phyloP scores from a whole-genome alignment of 35 echinoderm and acorn worm genomes.

The Heliocidaris tuberculata region DNA sequence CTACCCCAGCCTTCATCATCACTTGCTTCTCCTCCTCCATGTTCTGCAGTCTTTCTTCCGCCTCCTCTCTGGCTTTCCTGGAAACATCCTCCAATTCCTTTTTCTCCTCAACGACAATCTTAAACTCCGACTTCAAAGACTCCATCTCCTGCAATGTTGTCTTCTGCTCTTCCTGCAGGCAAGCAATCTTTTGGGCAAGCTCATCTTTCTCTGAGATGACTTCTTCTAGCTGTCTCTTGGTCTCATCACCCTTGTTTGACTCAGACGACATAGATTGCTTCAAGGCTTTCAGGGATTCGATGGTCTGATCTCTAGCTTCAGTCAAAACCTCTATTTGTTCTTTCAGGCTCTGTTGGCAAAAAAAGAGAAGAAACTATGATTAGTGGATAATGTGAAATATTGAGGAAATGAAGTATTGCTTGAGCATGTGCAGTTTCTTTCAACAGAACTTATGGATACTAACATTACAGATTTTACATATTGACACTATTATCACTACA shows the following conservation, averaged over 20 bases:
- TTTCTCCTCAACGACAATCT: slow-evolving; percentile 7
- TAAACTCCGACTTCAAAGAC: slow-evolving; percentile 34
- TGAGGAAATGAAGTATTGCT: background rate
- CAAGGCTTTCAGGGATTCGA: slow-evolving; percentile 70
- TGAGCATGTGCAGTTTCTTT: background rate
- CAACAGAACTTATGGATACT: background rate
- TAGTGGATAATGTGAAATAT: background rate
- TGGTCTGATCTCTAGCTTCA: slow-evolving; percentile 80
- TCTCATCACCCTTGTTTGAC: slow-evolving; percentile 13
- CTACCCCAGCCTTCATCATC: slow-evolving; percentile 29
- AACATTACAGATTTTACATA: background rate
- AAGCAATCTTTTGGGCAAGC: slow-evolving; percentile 20
- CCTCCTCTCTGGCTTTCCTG: background rate
- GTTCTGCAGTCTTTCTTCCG: background rate
- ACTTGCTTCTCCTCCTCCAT: slow-evolving; percentile 39
- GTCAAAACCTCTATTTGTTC: slow-evolving; percentile 79
- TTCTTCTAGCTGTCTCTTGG: slow-evolving; percentile 32
- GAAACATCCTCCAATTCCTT: slow-evolving; percentile 26
- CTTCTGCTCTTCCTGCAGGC: slow-evolving; percentile 49
- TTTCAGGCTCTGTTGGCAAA: slow-evolving; percentile 64
- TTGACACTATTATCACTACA: background rate
- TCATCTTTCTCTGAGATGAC: slow-evolving; percentile 63
- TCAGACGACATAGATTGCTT: slow-evolving; percentile 60
- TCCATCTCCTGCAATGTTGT: slow-evolving; percentile 23
- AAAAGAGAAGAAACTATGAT: background rate